phyloP scores from a whole-genome alignment of 2,888 invertebrate species.

The Lasioglossum pauxillum region DNA sequence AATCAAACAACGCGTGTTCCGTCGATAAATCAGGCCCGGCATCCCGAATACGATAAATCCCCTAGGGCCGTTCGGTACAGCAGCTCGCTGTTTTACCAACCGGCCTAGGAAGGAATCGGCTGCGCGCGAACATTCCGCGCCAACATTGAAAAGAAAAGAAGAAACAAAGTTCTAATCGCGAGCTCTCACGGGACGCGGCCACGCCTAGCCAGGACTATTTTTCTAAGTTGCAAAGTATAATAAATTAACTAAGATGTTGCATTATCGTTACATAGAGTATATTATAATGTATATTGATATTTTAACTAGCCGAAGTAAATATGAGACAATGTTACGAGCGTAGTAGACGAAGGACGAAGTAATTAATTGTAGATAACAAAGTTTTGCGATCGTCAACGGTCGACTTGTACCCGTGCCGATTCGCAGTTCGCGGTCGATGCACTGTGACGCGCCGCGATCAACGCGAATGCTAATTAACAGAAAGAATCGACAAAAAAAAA shows the following conservation, averaged over 20 bases:
- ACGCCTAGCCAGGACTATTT: constrained; percentile 82
- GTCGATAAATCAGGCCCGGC: not conserved
- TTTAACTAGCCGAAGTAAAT: constrained; percentile 80
- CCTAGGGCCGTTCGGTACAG: not conserved
- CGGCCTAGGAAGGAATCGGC: not conserved
- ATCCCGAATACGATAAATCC: constrained; percentile 15
- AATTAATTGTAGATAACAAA: constrained; percentile 43
- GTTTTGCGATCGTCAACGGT: constrained; percentile 38
- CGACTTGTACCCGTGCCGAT: constrained; percentile 49
- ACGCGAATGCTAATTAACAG: constrained; percentile 36
- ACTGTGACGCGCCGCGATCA: constrained; percentile 49
- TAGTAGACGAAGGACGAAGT: constrained; percentile 61
- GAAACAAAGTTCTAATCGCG: constrained; percentile 56
- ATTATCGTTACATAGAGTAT: constrained; percentile 84
- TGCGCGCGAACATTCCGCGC: not conserved
- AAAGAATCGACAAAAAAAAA: not conserved
- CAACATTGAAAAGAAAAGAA: not conserved
- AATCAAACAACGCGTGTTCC: constrained; percentile 23
- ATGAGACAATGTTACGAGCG: constrained; percentile 78
- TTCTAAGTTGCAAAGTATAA: constrained; percentile 84
- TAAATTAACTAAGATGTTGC: constrained; percentile 82
- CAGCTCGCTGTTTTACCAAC: not conserved
- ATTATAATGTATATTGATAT: constrained; percentile 82
- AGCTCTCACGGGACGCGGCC: constrained; percentile 75
- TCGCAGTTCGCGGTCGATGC: constrained; percentile 62